phyloP scores from a whole-genome alignment of 2,113 vertebrate species.

The Paramormyrops kingsleyae region DNA sequence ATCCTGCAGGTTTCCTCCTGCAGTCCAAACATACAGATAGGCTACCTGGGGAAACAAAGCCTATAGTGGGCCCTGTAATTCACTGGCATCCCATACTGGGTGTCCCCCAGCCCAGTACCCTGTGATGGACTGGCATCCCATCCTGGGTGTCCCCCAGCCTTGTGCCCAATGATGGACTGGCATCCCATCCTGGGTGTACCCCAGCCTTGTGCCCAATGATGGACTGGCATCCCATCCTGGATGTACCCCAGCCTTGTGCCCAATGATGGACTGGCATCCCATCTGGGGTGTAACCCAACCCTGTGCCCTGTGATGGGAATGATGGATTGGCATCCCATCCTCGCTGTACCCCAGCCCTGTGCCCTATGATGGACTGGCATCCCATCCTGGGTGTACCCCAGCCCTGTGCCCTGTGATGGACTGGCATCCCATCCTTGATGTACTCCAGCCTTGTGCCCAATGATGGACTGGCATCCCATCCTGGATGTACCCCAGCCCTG shows the following conservation, averaged over 20 bases:
- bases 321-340: not conserved
- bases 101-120: not conserved
- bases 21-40: not conserved
- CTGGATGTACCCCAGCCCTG: not conserved
- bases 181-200: not conserved
- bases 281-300: not conserved
- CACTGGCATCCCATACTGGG: not conserved
- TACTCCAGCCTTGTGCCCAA: not conserved
- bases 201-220: not conserved
- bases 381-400: not conserved
- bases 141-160: not conserved
- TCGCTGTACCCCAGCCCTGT: not conserved
- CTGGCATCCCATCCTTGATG: not conserved
- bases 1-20: not conserved
- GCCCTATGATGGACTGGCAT: not conserved
- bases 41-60: not conserved
- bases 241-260: not conserved
- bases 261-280: not conserved
- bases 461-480: not conserved
- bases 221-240: no score
- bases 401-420: not conserved
- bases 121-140: not conserved
- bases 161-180: not conserved
- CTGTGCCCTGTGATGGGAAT: no score
- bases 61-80: not conserved